Base-by-base conservation (phyloP, 2,797 vertebrate species). In the Arctocebus calabarensis region DNA sequence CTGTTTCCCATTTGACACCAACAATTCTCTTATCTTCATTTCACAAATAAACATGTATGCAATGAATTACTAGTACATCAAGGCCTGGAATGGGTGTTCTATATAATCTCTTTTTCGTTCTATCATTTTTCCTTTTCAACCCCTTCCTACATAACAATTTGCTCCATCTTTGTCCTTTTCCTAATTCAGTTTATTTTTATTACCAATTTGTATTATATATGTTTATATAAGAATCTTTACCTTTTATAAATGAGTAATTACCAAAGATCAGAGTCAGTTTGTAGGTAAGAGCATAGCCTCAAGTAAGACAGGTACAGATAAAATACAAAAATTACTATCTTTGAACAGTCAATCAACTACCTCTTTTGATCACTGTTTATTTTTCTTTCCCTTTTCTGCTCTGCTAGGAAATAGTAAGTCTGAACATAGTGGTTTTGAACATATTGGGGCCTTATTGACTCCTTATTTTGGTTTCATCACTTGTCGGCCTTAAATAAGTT, bases 401-500 rank as follows among this genome's bases (percentile, higher is more conserved):
- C 78, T 95, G 34, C n/a, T 64, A 93, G 74, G 34, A 37, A 48
- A 64, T 32, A 86, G 85, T 81, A 84, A 61, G 34, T 86, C 17
- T 79, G 57, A 88, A 61, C 19, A 20, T 2, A 73, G 23, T 55
- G 11, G 45, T 74, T 89, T 82, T 79, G 19, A 66, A 52, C 10
- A 22, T 20, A 37, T 16, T 37, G 8, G 25, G 22, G 4, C 34
- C 2, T 37, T 55, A 32, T 1, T 57, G 62, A 19, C 27, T 89
- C 19, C 40, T 92, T 88, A 71, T 12, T 17, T 37, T 61, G 27
- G 37, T 43, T 79, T 68, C 14, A 61, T 66, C 43, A 52, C 37
- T 64, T 86, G 23, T 86, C 64, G 89, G 14, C 22, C 25, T 3
- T 71, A 40, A 71, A 43, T 86, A 96, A 97, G 94, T 96, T 98